phyloP scores from a whole-genome alignment of 2,888 invertebrate species.

The Apamea anceps region DNA sequence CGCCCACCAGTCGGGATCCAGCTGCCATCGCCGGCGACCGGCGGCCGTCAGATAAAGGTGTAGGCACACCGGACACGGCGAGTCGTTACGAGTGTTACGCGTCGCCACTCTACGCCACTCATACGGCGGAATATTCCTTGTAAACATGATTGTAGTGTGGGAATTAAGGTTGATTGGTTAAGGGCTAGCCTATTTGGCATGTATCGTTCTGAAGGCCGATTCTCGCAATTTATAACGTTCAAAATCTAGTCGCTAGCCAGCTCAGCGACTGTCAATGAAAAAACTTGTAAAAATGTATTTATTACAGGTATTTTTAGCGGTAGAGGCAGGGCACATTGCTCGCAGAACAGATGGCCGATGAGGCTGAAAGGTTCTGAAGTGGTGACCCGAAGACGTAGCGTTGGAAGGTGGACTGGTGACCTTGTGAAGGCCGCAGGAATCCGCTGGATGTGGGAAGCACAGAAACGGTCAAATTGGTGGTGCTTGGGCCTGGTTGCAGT shows the following conservation, averaged over 20 bases:
- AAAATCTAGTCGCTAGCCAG: neutral
- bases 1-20: conserved; percentile 41
- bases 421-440: neutral
- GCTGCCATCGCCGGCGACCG: conserved; percentile 39
- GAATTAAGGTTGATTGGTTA: neutral
- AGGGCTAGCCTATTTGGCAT: neutral
- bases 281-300: neutral
- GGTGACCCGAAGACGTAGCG: neutral
- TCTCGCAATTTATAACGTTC: neutral
- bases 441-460: neutral
- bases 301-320: neutral
- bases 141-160: conserved; percentile 14
- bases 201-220: neutral
- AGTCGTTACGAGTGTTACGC: conserved; percentile 19
- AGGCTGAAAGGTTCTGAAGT: neutral
- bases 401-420: no score
- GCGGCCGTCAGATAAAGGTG: conserved; percentile 48
- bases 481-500: neutral
- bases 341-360: neutral
- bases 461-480: neutral
- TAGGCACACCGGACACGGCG: conserved; percentile 54
- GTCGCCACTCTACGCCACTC: conserved; percentile 9
- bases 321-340: neutral
- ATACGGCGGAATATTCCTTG: conserved; percentile 50
- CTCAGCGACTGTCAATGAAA: neutral